Percentiles rank a stretch among this genome's conserved stretches.
Evolutionary conservation across 2,113 vertebrate genomes (phyloP).

Genomic region (Pristiophorus japonicus): DNA sequence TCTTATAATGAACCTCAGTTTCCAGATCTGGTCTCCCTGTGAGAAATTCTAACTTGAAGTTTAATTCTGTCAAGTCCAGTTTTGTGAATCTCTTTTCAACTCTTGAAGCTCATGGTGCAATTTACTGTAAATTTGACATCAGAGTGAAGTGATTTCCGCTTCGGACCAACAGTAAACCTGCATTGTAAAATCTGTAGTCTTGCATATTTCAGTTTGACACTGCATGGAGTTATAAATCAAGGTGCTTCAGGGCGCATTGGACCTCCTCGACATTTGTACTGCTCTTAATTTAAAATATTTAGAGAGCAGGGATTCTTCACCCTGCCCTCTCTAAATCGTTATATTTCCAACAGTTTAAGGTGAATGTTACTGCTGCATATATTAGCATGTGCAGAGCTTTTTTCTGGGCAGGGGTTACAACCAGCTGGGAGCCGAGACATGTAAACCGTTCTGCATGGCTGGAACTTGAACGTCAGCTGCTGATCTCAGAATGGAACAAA

Average conservation of each 20-base stretch:
- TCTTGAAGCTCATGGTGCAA: not conserved
- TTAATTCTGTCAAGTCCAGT: not conserved
- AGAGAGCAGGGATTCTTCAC: not conserved
- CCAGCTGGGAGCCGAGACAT: not conserved
- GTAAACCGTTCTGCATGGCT: not conserved
- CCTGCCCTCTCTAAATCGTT: not conserved
- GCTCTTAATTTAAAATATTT: not conserved
- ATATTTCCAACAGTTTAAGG: not conserved
- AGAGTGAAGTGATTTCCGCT: not conserved
- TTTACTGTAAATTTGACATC: not conserved
- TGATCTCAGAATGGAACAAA: not conserved
- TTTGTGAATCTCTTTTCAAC: not conserved
- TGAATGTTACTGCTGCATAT: not conserved
- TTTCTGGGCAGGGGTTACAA: not conserved
- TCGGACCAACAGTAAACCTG: not conserved
- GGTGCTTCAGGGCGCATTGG: not conserved
- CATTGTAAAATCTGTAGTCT: not conserved
- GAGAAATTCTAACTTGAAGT: not conserved
- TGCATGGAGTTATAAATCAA: not conserved
- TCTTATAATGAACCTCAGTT: not conserved
- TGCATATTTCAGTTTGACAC: not conserved
- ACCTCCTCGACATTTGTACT: not conserved
- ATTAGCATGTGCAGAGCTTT: not conserved
- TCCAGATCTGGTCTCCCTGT: not conserved
- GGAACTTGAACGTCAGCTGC: not conserved